Evolutionary conservation across 1,140 invertebrate species (phyloP).

Genomic region (Prorops nasuta): DNA sequence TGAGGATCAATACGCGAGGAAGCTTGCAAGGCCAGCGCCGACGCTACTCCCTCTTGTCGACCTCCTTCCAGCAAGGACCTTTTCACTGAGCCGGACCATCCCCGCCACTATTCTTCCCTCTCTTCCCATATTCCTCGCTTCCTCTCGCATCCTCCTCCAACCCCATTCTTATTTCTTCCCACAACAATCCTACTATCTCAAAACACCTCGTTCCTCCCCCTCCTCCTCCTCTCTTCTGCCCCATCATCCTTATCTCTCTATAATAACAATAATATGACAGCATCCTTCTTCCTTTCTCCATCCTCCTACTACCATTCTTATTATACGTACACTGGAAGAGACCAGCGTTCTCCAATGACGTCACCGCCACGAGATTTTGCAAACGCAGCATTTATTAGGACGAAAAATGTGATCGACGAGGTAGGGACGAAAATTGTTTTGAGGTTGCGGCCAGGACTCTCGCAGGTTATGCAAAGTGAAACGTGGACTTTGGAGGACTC

Average conservation of each 20-base stretch:
- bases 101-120: conserved; percentile 1
- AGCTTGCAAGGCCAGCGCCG: conserved; percentile 50
- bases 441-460: conserved; percentile 26
- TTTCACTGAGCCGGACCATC: conserved; percentile 21
- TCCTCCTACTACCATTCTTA: too few species aligned
- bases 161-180: background rate
- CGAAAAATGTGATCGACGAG: too few species aligned
- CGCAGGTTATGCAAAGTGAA: conserved; percentile 38
- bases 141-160: background rate
- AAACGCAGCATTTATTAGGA: too few species aligned
- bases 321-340: too few species aligned
- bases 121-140: background rate
- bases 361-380: too few species aligned
- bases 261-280: too few species aligned
- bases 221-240: too few species aligned
- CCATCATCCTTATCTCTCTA: too few species aligned
- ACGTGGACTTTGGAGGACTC: conserved; percentile 31
- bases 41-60: conserved; percentile 46
- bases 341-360: too few species aligned
- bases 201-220: too few species aligned
- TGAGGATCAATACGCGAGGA: conserved; percentile 57
- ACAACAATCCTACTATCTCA: too few species aligned
- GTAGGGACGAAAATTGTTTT: conserved; percentile 27
- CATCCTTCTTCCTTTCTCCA: too few species aligned
- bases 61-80: conserved; percentile 38